Base-by-base conservation (phyloP, 2,113 vertebrate species). In the Panthera leo region DNA sequence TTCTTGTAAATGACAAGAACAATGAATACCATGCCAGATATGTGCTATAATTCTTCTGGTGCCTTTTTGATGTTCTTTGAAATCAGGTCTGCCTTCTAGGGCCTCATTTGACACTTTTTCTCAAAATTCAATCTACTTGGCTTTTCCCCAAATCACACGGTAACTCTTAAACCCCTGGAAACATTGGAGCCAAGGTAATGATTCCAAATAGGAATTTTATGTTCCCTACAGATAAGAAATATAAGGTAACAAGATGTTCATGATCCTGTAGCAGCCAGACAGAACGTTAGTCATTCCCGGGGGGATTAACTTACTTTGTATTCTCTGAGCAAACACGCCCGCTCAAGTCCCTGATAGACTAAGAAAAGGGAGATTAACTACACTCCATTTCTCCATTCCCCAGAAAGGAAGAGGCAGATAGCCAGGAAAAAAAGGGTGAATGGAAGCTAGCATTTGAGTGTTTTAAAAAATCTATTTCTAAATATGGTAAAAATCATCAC, bases 161-260 rank as follows among this genome's bases (percentile, higher is more conserved):
- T 4, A 53, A 65, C 65, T 95, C 80, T 63, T 48, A 71, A 76
- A 45, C 25, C 63, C 23, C 45, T 51, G 39, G 76, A 85, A 94
- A n/a, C 15, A 51, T 13, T 31, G 39, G 21, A 90, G 45, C 51
- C 95, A 94, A 63, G 29, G 48, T 86, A 16, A 65, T 42, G 34
- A 84, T 90, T 90, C 87, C 87, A 90, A 71, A 55, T 15, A 88
- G 53, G 70, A 94, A 97, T 68, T 85, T 80, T 76, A 68, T 27
- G 18, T 89, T 93, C 83, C 82, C 34, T 23, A 27, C 31, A 97
- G 82, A 92, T 87, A 94, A 96, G 82, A 95, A 85, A 84, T 65
- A 88, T 8, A 96, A 94, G 61, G 58, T 78, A 71, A 84, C 61
- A 95, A 79, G 68, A 92, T 48, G n/a, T 75, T 55, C 86, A 29